Percentiles rank a stretch among this genome's conserved stretches.
phyloP scores from a whole-genome alignment of 2,113 vertebrate species.

The Dermatemys mawii region DNA sequence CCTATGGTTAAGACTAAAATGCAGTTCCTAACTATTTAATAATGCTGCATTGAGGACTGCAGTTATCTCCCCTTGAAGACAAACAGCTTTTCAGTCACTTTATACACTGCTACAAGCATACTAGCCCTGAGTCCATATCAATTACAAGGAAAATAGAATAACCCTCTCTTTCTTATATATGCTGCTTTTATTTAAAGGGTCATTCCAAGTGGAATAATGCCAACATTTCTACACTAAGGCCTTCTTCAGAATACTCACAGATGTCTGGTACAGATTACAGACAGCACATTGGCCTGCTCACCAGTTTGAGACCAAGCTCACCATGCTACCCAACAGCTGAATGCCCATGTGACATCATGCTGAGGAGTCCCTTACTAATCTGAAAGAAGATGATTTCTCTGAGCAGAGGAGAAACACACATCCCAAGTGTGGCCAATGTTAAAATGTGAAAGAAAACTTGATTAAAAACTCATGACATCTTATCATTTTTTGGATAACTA shows the following conservation, averaged over 20 bases:
- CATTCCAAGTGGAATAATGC: constrained; percentile 56
- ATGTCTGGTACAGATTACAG: constrained; percentile 64
- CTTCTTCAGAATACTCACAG: constrained; percentile 57
- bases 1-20: neutral
- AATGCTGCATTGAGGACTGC: constrained; percentile 3
- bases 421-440: neutral
- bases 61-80: constrained; percentile 31
- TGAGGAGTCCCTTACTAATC: neutral
- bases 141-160: constrained; percentile 62
- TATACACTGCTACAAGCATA: constrained; percentile 37
- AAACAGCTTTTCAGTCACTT: constrained; percentile 48
- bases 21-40: constrained; percentile 19
- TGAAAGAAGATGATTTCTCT: neutral
- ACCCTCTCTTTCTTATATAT: constrained; percentile 14
- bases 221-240: constrained; percentile 63
- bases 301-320: neutral
- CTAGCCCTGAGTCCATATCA: constrained; percentile 25
- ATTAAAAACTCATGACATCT: neutral
- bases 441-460: neutral
- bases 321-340: neutral
- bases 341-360: neutral
- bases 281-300: neutral
- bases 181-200: constrained; percentile 60
- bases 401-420: neutral
- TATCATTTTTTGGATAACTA: neutral